Evolutionary conservation across 2,797 vertebrate genomes (phyloP).

Genomic region (Octomys mimax): DNA sequence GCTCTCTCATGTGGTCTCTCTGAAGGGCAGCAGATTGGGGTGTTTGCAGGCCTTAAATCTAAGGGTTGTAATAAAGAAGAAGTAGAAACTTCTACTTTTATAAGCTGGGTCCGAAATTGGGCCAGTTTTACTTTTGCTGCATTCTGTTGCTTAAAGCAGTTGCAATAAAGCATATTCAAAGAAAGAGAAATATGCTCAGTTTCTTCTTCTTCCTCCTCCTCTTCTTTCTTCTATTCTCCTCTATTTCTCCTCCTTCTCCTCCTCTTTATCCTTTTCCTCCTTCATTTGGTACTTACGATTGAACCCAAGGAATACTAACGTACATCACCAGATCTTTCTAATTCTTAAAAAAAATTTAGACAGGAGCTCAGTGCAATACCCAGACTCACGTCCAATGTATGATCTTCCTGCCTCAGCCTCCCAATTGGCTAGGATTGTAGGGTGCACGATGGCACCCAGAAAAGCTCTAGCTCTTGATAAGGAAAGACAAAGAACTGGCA

Average conservation of each 20-base stretch:
- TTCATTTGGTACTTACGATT: neutral
- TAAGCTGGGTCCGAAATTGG: neutral
- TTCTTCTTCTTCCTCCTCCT: neutral
- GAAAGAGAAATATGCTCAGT: slow-evolving; percentile 4
- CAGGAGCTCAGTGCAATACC: neutral
- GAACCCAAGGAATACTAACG: neutral
- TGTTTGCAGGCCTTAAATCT: neutral
- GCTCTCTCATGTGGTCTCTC: neutral
- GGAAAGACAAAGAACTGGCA: neutral
- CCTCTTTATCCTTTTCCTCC: neutral
- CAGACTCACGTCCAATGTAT: neutral
- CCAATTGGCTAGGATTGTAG: neutral
- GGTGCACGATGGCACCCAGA: neutral
- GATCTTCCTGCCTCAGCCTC: neutral
- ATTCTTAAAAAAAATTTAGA: neutral
- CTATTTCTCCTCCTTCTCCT: neutral
- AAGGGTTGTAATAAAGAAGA: neutral
- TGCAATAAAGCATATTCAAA: neutral
- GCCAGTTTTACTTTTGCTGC: neutral
- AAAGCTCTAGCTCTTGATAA: neutral
- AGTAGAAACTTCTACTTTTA: neutral
- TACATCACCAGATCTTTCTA: neutral
- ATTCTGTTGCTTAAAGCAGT: slow-evolving; percentile 14
- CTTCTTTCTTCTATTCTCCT: neutral
- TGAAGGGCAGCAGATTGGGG: neutral